These are phyloP conservation scores for Metellina segmentata DNA, from an alignment of 2,888 invertebrate species.

Conservation along the genomic window DNA sequence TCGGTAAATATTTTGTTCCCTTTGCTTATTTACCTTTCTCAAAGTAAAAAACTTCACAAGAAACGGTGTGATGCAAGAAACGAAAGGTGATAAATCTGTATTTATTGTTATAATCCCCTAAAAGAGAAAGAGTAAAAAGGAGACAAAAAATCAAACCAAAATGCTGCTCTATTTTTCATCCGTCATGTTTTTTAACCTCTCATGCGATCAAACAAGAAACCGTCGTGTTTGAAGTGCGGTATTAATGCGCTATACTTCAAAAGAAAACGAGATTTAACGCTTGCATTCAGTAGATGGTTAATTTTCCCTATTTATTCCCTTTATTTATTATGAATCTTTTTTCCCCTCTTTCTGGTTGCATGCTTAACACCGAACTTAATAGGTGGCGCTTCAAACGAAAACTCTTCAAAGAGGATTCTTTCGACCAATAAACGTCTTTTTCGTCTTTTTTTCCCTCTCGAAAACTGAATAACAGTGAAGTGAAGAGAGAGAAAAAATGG, in stretches of 20 bases:
- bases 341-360: slow-evolving; percentile 15
- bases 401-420: slow-evolving; percentile 65
- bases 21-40: not conserved
- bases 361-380: slow-evolving; percentile 62
- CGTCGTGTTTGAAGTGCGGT: slow-evolving; percentile 62
- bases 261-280: slow-evolving; percentile 74
- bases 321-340: slow-evolving; percentile 42
- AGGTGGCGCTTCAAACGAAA: slow-evolving; percentile 69
- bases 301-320: slow-evolving; percentile 64
- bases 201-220: slow-evolving; percentile 43
- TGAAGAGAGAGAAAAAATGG: slow-evolving; percentile 21
- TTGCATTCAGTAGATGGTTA: slow-evolving; percentile 64
- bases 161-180: slow-evolving; percentile 33
- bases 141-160: slow-evolving; percentile 24
- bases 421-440: slow-evolving; percentile 75
- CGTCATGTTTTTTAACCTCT: slow-evolving; percentile 37
- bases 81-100: slow-evolving; percentile 38
- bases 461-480: slow-evolving; percentile 57
- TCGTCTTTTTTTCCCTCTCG: slow-evolving; percentile 48
- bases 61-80: not conserved
- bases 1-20: slow-evolving; percentile 21
- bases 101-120: slow-evolving; percentile 55
- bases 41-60: slow-evolving; percentile 1
- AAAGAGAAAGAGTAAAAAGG: slow-evolving; percentile 35
- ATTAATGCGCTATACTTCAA: slow-evolving; percentile 69